Evolutionary conservation across 2,888 invertebrate genomes (phyloP).

Genomic region (Incurvaria masculella): DNA sequence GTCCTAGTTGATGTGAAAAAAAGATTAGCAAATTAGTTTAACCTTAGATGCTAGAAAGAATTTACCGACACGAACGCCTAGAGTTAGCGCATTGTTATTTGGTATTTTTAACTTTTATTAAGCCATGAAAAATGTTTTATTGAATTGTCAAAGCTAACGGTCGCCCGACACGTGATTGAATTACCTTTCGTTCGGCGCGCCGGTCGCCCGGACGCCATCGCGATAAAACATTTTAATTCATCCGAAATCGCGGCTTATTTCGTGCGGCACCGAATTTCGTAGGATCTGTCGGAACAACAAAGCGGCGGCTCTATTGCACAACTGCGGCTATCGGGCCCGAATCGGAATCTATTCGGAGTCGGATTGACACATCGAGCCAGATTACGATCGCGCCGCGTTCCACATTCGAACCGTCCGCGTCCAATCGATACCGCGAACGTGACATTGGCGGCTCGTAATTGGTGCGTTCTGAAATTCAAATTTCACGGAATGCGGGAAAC

Average conservation of each 20-base stretch:
- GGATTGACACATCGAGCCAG: constrained; percentile 51
- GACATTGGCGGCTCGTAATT: not conserved
- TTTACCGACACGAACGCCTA: too few species aligned
- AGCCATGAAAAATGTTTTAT: not conserved
- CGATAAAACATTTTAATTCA: not conserved
- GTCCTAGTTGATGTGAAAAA: too few species aligned
- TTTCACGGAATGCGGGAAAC: constrained; percentile 22
- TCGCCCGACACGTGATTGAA: not conserved
- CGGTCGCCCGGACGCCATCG: not conserved
- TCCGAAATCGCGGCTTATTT: constrained; percentile 13
- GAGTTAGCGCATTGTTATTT: too few species aligned
- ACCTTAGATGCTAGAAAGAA: too few species aligned
- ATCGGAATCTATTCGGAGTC: constrained; percentile 28
- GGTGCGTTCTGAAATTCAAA: constrained; percentile 15
- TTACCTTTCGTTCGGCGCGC: too few species aligned
- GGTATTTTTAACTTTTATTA: too few species aligned
- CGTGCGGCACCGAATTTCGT: constrained; percentile 36
- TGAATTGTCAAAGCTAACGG: not conserved
- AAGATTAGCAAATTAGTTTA: too few species aligned
- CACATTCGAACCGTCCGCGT: not conserved
- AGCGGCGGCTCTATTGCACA: constrained; percentile 44
- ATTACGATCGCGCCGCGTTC: constrained; percentile 37
- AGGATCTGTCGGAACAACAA: constrained; percentile 50
- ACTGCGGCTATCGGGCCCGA: constrained; percentile 48
- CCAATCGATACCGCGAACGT: not conserved